Conservation (phyloP, 2,113 vertebrate species). For the Talpa occidentalis region DNA sequence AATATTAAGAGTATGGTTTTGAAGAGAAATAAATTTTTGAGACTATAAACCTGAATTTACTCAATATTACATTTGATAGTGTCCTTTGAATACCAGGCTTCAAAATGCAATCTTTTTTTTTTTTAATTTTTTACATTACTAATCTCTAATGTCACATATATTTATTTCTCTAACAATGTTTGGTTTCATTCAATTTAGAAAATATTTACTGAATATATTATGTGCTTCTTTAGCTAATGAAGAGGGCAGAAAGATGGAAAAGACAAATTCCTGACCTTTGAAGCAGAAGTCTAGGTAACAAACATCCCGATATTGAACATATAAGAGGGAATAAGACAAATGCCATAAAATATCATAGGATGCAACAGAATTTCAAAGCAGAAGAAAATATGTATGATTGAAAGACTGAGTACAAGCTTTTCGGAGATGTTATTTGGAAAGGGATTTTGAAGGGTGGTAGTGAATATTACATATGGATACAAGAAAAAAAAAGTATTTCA, state of each 20-base stretch:
- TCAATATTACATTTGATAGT: conserved; percentile 61
- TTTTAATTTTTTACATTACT: conserved; percentile 40
- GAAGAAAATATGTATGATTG: neutral
- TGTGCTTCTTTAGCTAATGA: neutral
- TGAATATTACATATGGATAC: neutral
- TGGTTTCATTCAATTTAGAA: conserved; percentile 18
- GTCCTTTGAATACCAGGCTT: conserved; percentile 48
- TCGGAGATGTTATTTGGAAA: neutral
- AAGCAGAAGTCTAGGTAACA: neutral
- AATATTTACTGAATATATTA: conserved; percentile 40
- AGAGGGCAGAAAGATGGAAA: neutral
- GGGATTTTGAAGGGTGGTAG: neutral
- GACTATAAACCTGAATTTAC: conserved; percentile 35
- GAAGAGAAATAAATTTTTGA: conserved; percentile 71
- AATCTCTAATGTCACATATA: neutral
- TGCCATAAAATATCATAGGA: neutral
- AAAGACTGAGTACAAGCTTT: neutral
- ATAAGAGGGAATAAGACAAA: neutral
- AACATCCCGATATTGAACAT: neutral
- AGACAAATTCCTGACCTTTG: neutral
- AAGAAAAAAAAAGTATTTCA: neutral
- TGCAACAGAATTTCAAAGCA: neutral
- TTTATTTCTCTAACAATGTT: conserved; percentile 46
- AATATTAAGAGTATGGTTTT: conserved; percentile 58
- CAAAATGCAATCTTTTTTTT: conserved; percentile 29